Percentiles rank a stretch among this genome's conserved stretches.
Conservation (phyloP, 2,113 vertebrate genomes). For the Pelmatolapia mariae region DNA sequence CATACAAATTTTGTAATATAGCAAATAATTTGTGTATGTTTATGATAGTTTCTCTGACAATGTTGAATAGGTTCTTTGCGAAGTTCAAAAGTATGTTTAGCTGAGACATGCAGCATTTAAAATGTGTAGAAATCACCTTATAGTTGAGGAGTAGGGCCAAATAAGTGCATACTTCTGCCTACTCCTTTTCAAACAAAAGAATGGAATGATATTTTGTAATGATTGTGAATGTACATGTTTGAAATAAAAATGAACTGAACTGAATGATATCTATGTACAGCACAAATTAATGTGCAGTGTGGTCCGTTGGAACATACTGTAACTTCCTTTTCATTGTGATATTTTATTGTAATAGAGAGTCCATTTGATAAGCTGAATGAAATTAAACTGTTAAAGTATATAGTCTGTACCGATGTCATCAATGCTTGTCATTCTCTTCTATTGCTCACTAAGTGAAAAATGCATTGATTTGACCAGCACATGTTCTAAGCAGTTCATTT, state of each 20-base stretch:
- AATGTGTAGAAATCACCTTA: not conserved
- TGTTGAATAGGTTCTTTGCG: no score
- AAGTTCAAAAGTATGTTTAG: not conserved
- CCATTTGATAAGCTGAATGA: not conserved
- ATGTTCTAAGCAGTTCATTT: not conserved
- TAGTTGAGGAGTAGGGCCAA: not conserved
- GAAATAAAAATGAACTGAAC: not conserved
- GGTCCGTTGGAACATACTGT: accelerated
- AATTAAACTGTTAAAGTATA: not conserved
- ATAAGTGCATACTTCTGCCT: not conserved
- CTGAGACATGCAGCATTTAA: not conserved
- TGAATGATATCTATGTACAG: not conserved
- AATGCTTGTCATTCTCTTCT: not conserved
- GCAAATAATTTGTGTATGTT: no score
- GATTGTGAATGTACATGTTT: not conserved
- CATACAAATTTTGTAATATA: no score
- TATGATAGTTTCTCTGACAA: no score
- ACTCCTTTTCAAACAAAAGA: not conserved
- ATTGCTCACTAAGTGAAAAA: not conserved
- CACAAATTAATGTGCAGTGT: not conserved
- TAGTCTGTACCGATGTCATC: not conserved
- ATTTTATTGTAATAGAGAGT: not conserved
- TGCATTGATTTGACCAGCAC: not conserved
- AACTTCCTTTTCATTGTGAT: not conserved
- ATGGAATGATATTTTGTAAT: not conserved